Evolutionary conservation across 2,113 vertebrate genomes (phyloP), one percentile per base, ranked within the genome.

Genomic region (Tauraco erythrolophus): DNA sequence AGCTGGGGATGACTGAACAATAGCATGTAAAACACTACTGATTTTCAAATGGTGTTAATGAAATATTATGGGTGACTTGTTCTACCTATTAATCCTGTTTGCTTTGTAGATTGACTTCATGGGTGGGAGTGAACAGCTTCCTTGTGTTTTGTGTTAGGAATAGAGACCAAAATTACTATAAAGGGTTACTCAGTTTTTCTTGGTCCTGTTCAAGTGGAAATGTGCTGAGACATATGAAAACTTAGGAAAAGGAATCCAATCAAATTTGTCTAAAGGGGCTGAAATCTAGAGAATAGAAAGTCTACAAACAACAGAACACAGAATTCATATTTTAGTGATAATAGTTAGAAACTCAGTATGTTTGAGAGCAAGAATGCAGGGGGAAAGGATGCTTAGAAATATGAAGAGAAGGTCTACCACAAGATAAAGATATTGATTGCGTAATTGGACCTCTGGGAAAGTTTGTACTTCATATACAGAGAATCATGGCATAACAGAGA

Each of bases 61-160:
- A 78, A 79, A 87, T 68, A 54, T 66, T 54, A 39, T 9, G 58
- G 31, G 43, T 89, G 83, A 81, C 37, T 81, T 60, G 11, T 57
- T 81, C 22, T 74, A 25, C 58, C 28, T 83, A 70, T 88, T 94
- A 88, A 94, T 90, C 75, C 75, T 76, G 14, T 80, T 90, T 83
- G 21, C 57, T 72, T 53, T 79, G 27, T 48, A 83, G 61, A 79
- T 46, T 90, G 25, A 68, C 48, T 64, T 80, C 50, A 54, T 53
- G 19, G 7, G 0, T 65, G 46, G n/a, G 6, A 35, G 8, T 30
- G 39, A 82, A 31, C 21, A 53, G 23, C 10, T 64, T 56, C 23
- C 23, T 57, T 33, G 2, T 69, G 27, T 35, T 85, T 82, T 60
- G 14, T 37, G 23, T 23, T 56, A 25, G 10, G 7, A 79, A 2